A percentile compares a stretch with the other conserved stretches of the same genome.
phyloP scores from a whole-genome alignment of 2,113 vertebrate species.

The Ciconia maguari region DNA sequence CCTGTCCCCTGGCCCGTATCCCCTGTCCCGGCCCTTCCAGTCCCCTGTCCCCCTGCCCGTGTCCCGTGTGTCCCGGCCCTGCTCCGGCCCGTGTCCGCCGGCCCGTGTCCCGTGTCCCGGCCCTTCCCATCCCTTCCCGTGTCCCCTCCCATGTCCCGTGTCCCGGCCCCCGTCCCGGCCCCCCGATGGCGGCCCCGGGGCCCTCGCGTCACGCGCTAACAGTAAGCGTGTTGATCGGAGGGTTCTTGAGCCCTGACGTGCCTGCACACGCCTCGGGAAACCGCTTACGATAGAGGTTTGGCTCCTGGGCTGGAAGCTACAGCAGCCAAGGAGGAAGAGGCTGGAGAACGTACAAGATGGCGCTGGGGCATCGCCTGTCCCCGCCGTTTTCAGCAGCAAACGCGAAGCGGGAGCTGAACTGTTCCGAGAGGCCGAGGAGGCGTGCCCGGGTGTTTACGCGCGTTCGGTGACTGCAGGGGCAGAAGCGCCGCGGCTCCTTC shows the following conservation, averaged over 20 bases:
- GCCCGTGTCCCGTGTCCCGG: too few species aligned
- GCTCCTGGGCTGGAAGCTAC: too few species aligned
- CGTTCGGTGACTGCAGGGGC: not conserved
- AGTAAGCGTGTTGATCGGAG: not conserved
- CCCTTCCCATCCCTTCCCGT: too few species aligned
- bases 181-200: too few species aligned
- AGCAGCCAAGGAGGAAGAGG: not conserved
- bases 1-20: too few species aligned
- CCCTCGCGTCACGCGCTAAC: accelerated
- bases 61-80: too few species aligned
- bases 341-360: not conserved
- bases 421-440: not conserved
- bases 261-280: accelerated
- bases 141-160: too few species aligned
- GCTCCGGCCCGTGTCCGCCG: too few species aligned
- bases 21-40: too few species aligned
- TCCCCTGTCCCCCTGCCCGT: too few species aligned
- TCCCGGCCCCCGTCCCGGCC: too few species aligned
- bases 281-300: accelerated
- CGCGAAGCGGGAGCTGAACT: accelerated
- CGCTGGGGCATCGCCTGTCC: not conserved
- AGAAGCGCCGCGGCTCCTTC: not conserved
- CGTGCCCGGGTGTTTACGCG: accelerated
- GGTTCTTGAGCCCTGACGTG: not conserved
- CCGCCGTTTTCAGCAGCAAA: not conserved